Conservation (phyloP, 2,797 vertebrate species). For the Erethizon dorsatum region DNA sequence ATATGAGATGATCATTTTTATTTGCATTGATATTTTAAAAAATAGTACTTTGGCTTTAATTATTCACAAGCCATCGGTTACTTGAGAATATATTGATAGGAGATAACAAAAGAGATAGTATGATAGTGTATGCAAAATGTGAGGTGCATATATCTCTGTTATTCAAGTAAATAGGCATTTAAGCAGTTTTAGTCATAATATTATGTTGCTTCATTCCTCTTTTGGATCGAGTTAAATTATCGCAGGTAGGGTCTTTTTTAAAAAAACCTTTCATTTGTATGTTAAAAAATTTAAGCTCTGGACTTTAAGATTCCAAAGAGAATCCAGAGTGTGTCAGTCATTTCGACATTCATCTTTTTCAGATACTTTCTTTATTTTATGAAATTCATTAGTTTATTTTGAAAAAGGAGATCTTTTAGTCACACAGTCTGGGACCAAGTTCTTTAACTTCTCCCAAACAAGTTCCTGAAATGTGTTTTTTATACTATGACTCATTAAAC, state of each 20-base stretch:
- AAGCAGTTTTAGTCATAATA: neutral
- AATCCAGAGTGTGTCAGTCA: conserved; percentile 17
- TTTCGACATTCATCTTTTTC: conserved; percentile 33
- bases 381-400: neutral
- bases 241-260: neutral
- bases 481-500: conserved; percentile 68
- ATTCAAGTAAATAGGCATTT: neutral
- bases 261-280: neutral
- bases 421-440: conserved; percentile 41
- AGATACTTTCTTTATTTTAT: conserved; percentile 23
- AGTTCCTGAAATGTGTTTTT: conserved; percentile 54
- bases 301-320: conserved; percentile 9
- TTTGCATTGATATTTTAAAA: neutral
- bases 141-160: neutral
- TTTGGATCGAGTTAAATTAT: conserved; percentile 37
- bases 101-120: neutral
- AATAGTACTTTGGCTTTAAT: neutral
- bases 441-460: conserved; percentile 50
- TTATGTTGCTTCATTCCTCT: conserved; percentile 2
- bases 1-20: conserved; percentile 50
- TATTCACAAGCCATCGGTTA: neutral
- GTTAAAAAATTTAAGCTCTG: conserved; percentile 36
- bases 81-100: conserved; percentile 1
- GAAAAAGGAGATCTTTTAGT: neutral
- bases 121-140: neutral